Base-by-base conservation (phyloP, 2,797 vertebrate genomes). In the Holocentrus rufus region DNA sequence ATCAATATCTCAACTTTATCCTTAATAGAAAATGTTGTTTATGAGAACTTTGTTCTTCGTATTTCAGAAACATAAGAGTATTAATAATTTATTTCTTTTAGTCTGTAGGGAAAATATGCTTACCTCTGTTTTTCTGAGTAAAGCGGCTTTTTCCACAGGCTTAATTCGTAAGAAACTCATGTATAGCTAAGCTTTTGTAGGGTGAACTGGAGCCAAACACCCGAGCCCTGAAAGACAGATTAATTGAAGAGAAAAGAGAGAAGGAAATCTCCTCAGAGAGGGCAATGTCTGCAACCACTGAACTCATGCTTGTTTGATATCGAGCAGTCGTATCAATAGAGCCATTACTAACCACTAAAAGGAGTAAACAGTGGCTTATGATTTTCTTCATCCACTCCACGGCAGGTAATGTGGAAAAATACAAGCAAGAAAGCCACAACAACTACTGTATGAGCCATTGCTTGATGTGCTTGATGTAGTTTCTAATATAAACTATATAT, bases 81-180 rank as follows among this genome's bases (percentile, higher is more conserved):
- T 22, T 54, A 18, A 34, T 31, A 14, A 34, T 46, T 71, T 63
- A 8, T 20, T 56, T 72, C 13, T 4, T 50, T 11, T 15, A 34
- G 8, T 55, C 63, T 67, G 56, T 5, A 6, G 55, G 60, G 64
- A 69, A 70, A 64, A 7, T 36, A 36, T 36, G 34, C 34, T 9
- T 59, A 14, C 30, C 20, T 6, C 3, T 69, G 27, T 34, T 73
- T 62, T 72, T 34, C 30, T 47, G 3, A 58, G 20, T 57, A 71
- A 77, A 62, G 55, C 36, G 20, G 44, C 25, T 66, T 79, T 79
- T 72, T 64, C 30, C 30, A 56, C 13, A 36, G 49, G 72, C 18
- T 83, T 75, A 61, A 68, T 65, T 67, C 50, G 10, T 70, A 68
- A 63, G 59, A 39, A 31, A 50, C 44, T 66, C 44, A 63, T 49